Evolutionary conservation across 2,888 invertebrate genomes (phyloP).

Genomic region (Nephrotoma appendiculata): DNA sequence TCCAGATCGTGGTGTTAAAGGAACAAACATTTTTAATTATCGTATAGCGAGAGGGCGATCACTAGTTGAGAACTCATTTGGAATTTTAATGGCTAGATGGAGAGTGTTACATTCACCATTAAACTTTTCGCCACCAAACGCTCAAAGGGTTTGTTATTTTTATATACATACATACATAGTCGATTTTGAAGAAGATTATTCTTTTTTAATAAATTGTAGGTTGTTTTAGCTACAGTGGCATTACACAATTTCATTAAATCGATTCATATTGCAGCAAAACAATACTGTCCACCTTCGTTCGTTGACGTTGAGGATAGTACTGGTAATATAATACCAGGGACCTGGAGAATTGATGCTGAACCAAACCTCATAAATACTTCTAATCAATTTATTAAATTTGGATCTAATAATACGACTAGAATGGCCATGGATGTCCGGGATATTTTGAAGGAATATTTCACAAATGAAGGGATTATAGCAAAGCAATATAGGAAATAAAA

Average conservation of each 20-base stretch:
- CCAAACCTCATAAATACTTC: background rate
- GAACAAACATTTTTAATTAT: slow-evolving; percentile 1
- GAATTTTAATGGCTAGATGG: slow-evolving; percentile 9
- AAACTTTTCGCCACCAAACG: background rate
- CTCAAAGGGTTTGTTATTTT: background rate
- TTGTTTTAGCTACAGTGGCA: background rate
- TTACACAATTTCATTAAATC: slow-evolving; percentile 1
- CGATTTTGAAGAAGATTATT: background rate
- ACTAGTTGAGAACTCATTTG: slow-evolving; percentile 11
- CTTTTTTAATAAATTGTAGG: background rate
- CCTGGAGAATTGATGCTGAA: background rate
- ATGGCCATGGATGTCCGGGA: background rate
- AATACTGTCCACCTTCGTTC: background rate
- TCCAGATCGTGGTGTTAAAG: slow-evolving; percentile 1
- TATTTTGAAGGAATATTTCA: background rate
- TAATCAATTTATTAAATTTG: background rate
- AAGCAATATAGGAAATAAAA: background rate
- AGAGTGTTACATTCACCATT: background rate
- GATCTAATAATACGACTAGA: background rate
- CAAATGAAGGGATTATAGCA: background rate
- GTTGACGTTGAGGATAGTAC: background rate
- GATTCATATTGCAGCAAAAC: background rate
- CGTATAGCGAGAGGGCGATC: slow-evolving; percentile 11
- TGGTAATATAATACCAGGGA: background rate
- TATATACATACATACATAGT: background rate